phyloP scores from a whole-genome alignment of 2,888 invertebrate genomes.

The Priocnemis perturbator region DNA sequence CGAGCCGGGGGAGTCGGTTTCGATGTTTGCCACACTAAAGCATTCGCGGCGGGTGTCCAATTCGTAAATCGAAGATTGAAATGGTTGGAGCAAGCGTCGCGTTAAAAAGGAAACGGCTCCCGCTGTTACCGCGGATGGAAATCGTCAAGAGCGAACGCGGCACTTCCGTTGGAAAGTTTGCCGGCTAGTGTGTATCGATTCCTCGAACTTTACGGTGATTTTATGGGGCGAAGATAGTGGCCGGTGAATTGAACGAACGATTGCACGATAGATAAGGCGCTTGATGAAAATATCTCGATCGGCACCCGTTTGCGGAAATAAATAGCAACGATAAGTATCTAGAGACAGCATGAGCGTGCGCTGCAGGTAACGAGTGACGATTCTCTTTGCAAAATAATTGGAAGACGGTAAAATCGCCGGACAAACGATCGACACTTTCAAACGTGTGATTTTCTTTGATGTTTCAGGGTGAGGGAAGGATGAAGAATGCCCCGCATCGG shows the following conservation, averaged over 20 bases:
- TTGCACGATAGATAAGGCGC: too few relatives aligned
- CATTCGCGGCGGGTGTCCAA: constrained; percentile 24
- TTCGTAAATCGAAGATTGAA: constrained; percentile 9
- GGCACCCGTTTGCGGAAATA: too few relatives aligned
- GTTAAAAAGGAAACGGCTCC: constrained; percentile 12
- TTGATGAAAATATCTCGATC: too few relatives aligned
- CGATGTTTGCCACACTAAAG: background rate
- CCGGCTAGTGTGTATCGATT: background rate
- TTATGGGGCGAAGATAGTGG: too few relatives aligned
- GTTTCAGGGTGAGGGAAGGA: constrained; percentile 65
- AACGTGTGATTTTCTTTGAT: constrained; percentile 1
- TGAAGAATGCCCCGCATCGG: constrained; percentile 74
- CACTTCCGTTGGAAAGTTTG: background rate
- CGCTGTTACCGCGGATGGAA: too few relatives aligned
- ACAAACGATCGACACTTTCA: constrained; percentile 1
- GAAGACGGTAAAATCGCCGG: background rate
- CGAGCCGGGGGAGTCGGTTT: background rate
- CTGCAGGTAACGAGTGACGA: too few relatives aligned
- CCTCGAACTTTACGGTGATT: too few relatives aligned
- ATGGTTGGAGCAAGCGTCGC: background rate
- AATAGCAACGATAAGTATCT: too few relatives aligned
- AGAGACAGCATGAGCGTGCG: background rate
- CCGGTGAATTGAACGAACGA: too few relatives aligned
- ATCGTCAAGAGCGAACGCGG: background rate
- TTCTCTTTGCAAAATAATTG: too few relatives aligned